Evolutionary conservation across 2,888 invertebrate genomes (phyloP).

Genomic region (Nephrotoma appendiculata): DNA sequence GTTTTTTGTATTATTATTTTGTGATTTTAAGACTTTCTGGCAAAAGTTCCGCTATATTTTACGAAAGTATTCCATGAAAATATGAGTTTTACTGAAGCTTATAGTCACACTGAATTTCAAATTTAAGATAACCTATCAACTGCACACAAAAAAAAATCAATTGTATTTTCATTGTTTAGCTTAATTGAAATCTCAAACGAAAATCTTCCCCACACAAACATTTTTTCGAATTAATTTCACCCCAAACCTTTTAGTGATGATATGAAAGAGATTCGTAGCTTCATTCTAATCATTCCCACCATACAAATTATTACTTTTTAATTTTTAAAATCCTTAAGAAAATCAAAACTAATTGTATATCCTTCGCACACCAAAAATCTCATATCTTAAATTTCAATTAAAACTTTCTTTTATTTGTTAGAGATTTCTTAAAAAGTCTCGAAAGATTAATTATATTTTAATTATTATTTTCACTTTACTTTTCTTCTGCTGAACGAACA

Average conservation of each 20-base stretch:
- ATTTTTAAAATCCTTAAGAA: background rate
- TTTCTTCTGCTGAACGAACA: background rate
- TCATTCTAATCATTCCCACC: background rate
- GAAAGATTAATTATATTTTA: background rate
- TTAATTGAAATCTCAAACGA: background rate
- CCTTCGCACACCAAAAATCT: background rate
- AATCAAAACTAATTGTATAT: background rate
- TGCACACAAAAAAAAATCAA: background rate
- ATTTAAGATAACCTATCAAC: background rate
- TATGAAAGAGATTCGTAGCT: background rate
- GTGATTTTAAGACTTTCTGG: too few species aligned
- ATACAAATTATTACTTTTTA: background rate
- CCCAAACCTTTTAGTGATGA: background rate
- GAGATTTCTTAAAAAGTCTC: background rate
- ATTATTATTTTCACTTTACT: background rate
- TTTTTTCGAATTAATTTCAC: background rate
- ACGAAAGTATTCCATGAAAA: too few species aligned
- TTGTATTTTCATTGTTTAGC: background rate
- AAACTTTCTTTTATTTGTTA: background rate
- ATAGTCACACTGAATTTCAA: too few species aligned
- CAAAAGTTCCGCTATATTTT: too few species aligned
- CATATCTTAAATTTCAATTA: background rate
- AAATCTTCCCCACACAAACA: background rate
- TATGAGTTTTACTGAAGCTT: too few species aligned
- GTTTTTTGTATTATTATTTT: too few species aligned